phyloP scores from a whole-genome alignment of 2,797 vertebrate genomes.

The Lateolabrax maculatus region DNA sequence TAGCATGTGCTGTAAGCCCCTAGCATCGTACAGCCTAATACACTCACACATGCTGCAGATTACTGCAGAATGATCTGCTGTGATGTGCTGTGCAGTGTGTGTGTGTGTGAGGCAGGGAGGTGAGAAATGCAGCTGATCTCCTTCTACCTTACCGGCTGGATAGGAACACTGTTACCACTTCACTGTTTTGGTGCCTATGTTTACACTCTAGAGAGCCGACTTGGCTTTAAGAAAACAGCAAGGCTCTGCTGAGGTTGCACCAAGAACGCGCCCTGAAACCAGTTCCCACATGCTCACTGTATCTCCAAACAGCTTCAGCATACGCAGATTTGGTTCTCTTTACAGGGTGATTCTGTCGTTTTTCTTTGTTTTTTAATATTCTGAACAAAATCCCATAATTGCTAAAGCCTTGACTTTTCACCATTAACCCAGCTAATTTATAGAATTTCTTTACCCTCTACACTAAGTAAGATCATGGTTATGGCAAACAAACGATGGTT shows the following conservation, averaged over 20 bases:
- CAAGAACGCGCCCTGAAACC: not conserved
- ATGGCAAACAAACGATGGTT: too few relatives aligned
- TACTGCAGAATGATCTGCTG: conserved; percentile 54
- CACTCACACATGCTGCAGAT: conserved; percentile 48
- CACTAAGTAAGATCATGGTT: too few relatives aligned
- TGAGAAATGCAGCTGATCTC: conserved; percentile 37
- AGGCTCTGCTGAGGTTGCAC: not conserved
- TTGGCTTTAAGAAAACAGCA: not conserved
- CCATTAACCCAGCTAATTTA: too few relatives aligned
- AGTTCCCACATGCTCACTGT: not conserved
- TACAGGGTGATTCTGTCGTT: not conserved
- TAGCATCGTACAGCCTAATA: not conserved
- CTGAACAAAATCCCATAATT: not conserved
- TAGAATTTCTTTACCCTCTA: too few relatives aligned
- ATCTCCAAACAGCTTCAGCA: not conserved
- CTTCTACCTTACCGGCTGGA: conserved; percentile 5
- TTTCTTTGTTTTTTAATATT: not conserved
- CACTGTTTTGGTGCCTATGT: not conserved
- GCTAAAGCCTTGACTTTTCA: too few relatives aligned
- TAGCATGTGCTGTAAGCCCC: conserved; percentile 27
- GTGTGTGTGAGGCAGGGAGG: conserved; percentile 7
- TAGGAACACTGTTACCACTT: conserved; percentile 8
- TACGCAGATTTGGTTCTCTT: not conserved
- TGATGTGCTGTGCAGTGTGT: conserved; percentile 25
- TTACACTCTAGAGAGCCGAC: not conserved